A percentile compares a stretch with the other conserved stretches of the same genome.
These are phyloP conservation scores for Spheniscus humboldti DNA, from an alignment of 2,797 vertebrate genomes.

Conservation along the genomic window DNA sequence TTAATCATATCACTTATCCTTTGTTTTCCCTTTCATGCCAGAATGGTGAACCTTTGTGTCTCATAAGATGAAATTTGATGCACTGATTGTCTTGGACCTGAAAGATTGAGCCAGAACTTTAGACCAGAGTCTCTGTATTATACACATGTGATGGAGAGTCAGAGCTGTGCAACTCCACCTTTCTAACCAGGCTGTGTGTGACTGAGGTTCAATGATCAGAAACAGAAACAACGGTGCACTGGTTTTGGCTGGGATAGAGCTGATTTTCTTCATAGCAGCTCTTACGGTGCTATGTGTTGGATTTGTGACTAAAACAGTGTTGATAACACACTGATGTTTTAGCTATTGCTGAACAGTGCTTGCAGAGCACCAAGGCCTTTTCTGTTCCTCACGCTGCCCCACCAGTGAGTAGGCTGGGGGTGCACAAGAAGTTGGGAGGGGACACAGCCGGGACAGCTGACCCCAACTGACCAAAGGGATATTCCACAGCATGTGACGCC, in stretches of 20 bases:
- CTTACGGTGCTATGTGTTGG: fast-evolving
- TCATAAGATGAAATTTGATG: neutral
- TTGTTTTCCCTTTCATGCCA: neutral
- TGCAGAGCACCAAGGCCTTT: neutral
- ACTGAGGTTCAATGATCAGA: neutral
- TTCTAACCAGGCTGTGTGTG: neutral
- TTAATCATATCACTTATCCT: neutral
- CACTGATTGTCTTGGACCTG: neutral
- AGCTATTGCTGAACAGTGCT: neutral
- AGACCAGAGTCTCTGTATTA: neutral
- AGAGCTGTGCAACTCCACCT: neutral
- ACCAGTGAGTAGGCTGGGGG: fast-evolving
- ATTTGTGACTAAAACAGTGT: neutral
- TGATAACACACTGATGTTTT: neutral
- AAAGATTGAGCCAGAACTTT: neutral
- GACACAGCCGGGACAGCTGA: neutral
- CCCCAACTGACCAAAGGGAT: neutral
- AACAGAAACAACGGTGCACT: neutral
- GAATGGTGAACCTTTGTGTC: neutral
- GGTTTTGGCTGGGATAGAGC: neutral
- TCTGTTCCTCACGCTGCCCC: fast-evolving
- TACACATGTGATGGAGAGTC: neutral
- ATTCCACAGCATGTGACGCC: fast-evolving
- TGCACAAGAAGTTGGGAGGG: neutral
- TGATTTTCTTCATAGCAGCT: neutral